Conservation (phyloP, 2,888 invertebrate genomes). For the Schrankia costaestrigalis region DNA sequence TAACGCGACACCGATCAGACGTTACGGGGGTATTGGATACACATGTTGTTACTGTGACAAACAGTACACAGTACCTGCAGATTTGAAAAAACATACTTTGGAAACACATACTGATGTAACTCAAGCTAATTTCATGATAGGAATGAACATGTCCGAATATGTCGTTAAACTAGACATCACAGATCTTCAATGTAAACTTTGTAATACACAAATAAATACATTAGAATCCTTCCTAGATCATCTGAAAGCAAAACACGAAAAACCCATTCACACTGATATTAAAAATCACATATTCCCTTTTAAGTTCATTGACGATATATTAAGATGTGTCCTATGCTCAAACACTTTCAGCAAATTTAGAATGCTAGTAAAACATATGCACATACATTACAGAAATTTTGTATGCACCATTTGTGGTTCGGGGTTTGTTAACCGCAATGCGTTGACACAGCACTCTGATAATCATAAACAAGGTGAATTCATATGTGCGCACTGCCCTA, state of each 20-base stretch:
- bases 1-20: conserved; percentile 53
- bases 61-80: conserved; percentile 35
- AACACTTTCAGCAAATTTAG: conserved; percentile 20
- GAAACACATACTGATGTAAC: conserved; percentile 31
- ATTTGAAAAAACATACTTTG: conserved; percentile 45
- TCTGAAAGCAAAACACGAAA: conserved; percentile 24
- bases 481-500: conserved; percentile 55
- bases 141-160: conserved; percentile 39
- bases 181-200: conserved; percentile 21
- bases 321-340: conserved; percentile 18
- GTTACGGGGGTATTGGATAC: conserved; percentile 43
- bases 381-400: conserved; percentile 43
- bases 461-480: conserved; percentile 39
- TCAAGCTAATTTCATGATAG: conserved; percentile 38
- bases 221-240: conserved; percentile 30
- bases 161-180: conserved; percentile 52
- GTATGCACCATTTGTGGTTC: conserved; percentile 36
- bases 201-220: conserved; percentile 15
- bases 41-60: conserved; percentile 43
- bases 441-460: conserved; percentile 24
- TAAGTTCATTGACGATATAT: conserved; percentile 35
- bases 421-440: conserved; percentile 39
- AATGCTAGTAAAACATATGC: conserved; percentile 43
- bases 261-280: conserved; percentile 31
- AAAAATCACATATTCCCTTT: conserved; percentile 47